These are phyloP conservation scores for Hapalemur alaotrensis DNA, from an alignment of 2,797 vertebrate genomes.

Conservation along the genomic window DNA sequence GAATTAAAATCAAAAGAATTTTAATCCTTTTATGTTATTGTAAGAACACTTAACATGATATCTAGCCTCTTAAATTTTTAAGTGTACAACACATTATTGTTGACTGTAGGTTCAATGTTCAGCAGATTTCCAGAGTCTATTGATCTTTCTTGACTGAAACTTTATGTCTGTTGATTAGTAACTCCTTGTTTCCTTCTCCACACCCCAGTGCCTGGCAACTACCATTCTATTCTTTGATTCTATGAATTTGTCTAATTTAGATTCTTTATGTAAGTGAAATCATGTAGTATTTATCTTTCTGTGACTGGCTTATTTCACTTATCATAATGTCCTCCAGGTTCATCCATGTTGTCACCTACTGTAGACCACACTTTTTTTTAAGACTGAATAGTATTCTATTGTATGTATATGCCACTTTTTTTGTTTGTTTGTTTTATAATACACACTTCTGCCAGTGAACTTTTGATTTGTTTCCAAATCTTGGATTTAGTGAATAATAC, in stretches of 20 bases:
- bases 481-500: background rate
- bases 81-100: background rate
- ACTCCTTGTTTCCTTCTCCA: background rate
- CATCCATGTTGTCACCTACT: background rate
- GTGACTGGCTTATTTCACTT: background rate
- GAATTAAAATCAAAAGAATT: background rate
- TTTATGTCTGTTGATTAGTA: background rate
- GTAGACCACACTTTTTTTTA: background rate
- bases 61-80: background rate
- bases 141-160: background rate
- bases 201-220: accelerated
- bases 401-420: background rate
- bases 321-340: background rate
- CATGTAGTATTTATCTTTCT: background rate
- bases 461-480: background rate
- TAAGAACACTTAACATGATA: background rate
- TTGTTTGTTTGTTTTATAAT: background rate
- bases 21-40: background rate
- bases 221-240: too few relatives aligned
- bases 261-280: background rate
- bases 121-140: background rate
- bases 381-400: background rate
- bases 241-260: background rate
- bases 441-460: background rate
- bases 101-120: background rate